These are phyloP conservation scores for Columba janthina DNA, from an alignment of 2,113 vertebrate species.

Conservation along the genomic window DNA sequence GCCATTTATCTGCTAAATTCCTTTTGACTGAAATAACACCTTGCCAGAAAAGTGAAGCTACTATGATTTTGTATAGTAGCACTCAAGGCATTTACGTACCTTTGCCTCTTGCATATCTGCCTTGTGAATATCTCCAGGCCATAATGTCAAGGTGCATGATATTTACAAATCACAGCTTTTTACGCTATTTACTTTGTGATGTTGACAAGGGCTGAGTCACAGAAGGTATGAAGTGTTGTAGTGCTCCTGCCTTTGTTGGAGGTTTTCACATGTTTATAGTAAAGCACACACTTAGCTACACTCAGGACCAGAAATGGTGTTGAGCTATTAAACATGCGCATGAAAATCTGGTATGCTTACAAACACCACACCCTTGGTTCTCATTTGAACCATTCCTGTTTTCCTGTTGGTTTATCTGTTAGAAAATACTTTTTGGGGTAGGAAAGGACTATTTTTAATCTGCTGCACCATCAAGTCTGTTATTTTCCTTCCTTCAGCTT, in stretches of 20 bases:
- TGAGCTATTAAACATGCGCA: not conserved
- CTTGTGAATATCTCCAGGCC: not conserved
- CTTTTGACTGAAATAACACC: constrained; percentile 9
- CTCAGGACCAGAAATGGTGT: not conserved
- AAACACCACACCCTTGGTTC: not conserved
- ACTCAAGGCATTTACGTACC: not conserved
- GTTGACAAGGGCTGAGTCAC: not conserved
- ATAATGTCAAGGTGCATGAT: not conserved
- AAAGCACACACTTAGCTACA: not conserved
- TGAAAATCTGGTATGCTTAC: not conserved
- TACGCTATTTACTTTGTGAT: not conserved
- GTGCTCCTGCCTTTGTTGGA: not conserved
- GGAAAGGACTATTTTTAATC: not conserved
- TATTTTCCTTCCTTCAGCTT: not conserved
- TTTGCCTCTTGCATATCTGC: not conserved
- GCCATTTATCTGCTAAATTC: constrained; percentile 34
- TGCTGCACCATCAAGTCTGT: not conserved
- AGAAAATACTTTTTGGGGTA: not conserved
- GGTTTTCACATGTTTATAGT: not conserved
- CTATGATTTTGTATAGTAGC: not conserved
- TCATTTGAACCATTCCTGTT: not conserved
- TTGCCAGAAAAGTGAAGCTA: not conserved
- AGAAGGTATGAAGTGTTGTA: not conserved
- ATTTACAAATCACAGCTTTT: not conserved
- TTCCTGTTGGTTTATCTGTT: not conserved